phyloP scores from a whole-genome alignment of 1,140 invertebrate species.

The Drosophila tropicalis region DNA sequence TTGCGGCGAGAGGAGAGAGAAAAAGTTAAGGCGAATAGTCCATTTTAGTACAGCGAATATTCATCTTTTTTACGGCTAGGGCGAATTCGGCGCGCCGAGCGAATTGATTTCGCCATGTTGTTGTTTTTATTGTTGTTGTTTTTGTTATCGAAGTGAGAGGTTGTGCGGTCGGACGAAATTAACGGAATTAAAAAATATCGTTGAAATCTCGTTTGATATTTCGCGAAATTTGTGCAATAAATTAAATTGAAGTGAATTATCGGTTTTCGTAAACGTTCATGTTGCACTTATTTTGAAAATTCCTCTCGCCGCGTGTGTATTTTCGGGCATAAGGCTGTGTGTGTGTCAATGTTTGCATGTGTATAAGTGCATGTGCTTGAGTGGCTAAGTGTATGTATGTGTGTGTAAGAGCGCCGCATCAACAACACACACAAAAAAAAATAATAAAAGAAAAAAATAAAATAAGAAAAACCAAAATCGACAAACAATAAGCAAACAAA shows the following conservation, averaged over 20 bases:
- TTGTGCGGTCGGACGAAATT: too few species aligned
- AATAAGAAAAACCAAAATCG: constrained; percentile 67
- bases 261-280: not conserved
- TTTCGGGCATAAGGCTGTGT: not conserved
- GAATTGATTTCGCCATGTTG: too few species aligned
- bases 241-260: not conserved
- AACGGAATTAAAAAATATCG: too few species aligned
- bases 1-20: too few species aligned
- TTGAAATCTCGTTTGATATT: not conserved
- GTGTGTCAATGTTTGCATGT: constrained; percentile 31
- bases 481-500: constrained; percentile 67
- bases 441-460: constrained; percentile 40
- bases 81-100: too few species aligned
- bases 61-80: too few species aligned
- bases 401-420: constrained; percentile 58
- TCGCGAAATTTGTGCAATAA: constrained; percentile 11
- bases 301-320: constrained; percentile 11
- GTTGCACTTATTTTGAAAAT: not conserved
- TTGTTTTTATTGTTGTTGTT: too few species aligned
- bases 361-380: constrained; percentile 32
- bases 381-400: constrained; percentile 46
- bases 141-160: too few species aligned
- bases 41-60: too few species aligned
- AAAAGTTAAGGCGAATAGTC: too few species aligned
- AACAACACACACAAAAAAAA: constrained; percentile 38